Evolutionary conservation across 2,797 vertebrate species (phyloP).

Genomic region (Kryptolebias ocellatus): DNA sequence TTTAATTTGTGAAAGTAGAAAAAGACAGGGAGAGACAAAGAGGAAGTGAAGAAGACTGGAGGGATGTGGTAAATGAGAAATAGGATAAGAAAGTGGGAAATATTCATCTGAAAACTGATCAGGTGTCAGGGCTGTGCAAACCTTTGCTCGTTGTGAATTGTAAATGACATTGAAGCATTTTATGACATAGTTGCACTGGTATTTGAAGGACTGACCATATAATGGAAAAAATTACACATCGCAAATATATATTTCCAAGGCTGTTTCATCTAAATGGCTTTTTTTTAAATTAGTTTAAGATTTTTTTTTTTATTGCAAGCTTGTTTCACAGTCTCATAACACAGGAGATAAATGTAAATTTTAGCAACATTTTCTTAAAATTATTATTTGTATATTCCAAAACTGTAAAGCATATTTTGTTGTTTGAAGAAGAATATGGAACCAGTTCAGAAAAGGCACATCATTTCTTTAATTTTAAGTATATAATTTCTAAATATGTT

Average conservation of each 20-base stretch:
- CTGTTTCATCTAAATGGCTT: background rate
- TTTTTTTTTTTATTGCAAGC: background rate
- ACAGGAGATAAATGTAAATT: background rate
- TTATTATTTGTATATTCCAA: background rate
- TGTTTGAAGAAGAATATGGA: background rate
- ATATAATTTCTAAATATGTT: too few relatives aligned
- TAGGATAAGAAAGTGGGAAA: constrained; percentile 61
- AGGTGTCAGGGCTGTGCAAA: constrained; percentile 10
- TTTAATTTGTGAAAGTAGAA: constrained; percentile 42
- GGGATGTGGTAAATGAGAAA: constrained; percentile 51
- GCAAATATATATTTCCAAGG: background rate
- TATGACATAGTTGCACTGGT: constrained; percentile 16
- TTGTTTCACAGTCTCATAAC: background rate
- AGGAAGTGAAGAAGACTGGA: constrained; percentile 69
- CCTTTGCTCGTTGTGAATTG: constrained; percentile 13
- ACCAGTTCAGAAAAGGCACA: background rate
- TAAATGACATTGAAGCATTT: constrained; percentile 24
- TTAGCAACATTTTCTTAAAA: background rate
- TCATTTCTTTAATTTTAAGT: background rate
- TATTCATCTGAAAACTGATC: constrained; percentile 39
- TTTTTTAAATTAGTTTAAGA: background rate
- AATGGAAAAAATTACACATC: constrained; percentile 25
- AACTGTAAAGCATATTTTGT: background rate
- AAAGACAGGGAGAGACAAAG: constrained; percentile 47
- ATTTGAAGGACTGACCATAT: constrained; percentile 26